Conservation (phyloP, 2,888 invertebrate genomes). For the Hydrotaea cyrtoneurina region DNA sequence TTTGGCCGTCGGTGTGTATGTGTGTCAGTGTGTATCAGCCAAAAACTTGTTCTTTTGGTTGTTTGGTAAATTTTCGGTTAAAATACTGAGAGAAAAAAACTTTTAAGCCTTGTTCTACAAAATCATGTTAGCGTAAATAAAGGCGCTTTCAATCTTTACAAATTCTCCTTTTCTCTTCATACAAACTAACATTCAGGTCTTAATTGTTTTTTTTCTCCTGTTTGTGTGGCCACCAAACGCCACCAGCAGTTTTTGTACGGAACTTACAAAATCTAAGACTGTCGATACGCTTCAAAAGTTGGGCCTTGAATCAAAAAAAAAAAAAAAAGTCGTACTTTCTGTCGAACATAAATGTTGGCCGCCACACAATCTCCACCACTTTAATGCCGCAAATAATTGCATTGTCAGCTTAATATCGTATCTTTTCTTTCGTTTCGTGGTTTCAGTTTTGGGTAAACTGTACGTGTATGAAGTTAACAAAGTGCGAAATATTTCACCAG, state of each 20-base stretch:
- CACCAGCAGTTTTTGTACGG: not conserved
- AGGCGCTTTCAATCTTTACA: not conserved
- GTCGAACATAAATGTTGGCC: not conserved
- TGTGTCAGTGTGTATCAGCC: not conserved
- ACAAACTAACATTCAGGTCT: not conserved
- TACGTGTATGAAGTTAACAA: constrained; percentile 27
- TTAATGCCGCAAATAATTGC: constrained; percentile 38
- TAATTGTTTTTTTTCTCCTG: constrained; percentile 26
- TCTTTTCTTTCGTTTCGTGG: not conserved
- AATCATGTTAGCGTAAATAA: constrained; percentile 18
- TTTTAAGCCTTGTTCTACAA: constrained; percentile 27
- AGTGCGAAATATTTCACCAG: constrained; percentile 41
- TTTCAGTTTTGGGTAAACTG: not conserved
- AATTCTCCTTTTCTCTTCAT: not conserved
- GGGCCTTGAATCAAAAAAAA: constrained; percentile 12
- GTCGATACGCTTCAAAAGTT: constrained; percentile 34
- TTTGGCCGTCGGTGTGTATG: not conserved
- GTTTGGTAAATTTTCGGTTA: not conserved
- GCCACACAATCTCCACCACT: not conserved
- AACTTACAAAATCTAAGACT: not conserved
- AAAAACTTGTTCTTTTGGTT: not conserved
- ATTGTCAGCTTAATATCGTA: constrained; percentile 39
- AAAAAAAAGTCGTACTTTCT: not conserved
- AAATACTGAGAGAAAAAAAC: constrained; percentile 13
- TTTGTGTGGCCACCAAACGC: not conserved